Evolutionary conservation across 2,888 invertebrate species (phyloP).

Genomic region (Alitta virens): DNA sequence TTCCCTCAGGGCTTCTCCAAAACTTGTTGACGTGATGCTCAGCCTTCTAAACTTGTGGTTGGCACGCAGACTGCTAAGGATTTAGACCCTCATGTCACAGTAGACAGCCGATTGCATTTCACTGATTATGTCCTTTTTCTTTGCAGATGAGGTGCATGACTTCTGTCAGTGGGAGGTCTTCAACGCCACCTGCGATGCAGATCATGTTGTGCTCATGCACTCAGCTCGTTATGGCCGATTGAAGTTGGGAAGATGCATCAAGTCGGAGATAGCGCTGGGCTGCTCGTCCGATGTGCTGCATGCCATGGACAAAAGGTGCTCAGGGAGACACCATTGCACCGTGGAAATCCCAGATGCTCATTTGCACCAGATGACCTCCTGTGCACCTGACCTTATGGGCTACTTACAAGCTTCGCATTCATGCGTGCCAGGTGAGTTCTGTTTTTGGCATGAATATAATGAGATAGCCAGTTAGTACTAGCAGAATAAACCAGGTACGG

Average conservation of each 20-base stretch:
- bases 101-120: too few species aligned
- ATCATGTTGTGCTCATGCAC: slow-evolving; percentile 24
- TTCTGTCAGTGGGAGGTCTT: slow-evolving; percentile 26
- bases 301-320: slow-evolving; percentile 12
- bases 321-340: slow-evolving; percentile 12
- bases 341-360: slow-evolving; percentile 11
- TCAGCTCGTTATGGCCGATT: slow-evolving; percentile 25
- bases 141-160: slow-evolving; percentile 9
- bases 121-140: too few species aligned
- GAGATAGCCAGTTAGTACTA: too few species aligned
- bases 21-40: too few species aligned
- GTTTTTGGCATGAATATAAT: too few species aligned
- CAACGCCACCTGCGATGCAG: slow-evolving; percentile 20
- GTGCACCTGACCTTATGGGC: slow-evolving; percentile 21
- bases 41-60: too few species aligned
- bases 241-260: slow-evolving; percentile 16
- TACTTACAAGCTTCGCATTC: slow-evolving; percentile 25
- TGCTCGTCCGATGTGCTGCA: slow-evolving; percentile 14
- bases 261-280: slow-evolving; percentile 10
- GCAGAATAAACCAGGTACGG: too few species aligned
- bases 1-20: too few species aligned
- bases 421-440: slow-evolving; percentile 22
- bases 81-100: too few species aligned
- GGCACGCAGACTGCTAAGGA: too few species aligned
- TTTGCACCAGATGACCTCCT: slow-evolving; percentile 9